Evolutionary conservation across 1,140 invertebrate genomes (phyloP), one percentile per base, ranked within the genome.

Genomic region (Cotesia chilonis): DNA sequence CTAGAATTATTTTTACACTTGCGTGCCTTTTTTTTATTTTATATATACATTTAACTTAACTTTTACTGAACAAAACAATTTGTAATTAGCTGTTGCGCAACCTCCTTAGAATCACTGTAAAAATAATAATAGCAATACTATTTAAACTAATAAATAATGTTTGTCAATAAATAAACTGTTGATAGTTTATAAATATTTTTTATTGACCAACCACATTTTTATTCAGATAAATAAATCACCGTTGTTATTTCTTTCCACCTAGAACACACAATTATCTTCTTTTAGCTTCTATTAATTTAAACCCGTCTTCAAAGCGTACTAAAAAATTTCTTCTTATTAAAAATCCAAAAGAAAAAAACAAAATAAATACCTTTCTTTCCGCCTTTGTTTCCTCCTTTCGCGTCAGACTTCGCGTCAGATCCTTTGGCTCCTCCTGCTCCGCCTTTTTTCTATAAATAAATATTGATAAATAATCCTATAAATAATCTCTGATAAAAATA

Each of bases 211-310:
- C 41, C 10, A 47, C 41, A 47, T 6, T 47, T 28, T 51, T 12
- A 59, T 67, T 55, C 14, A n/a, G 10, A 20, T 67, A 12, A 12
- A 41, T 55, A 57, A 64, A 57, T 63, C n/a, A 70, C 60, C 37
- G 54, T 14, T 12, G 68, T 77, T 71, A 77, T 72, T 79, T 77
- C 75, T 79, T 79, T 36, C 77, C 77, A 75, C 77, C 77, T 79
- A 68, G 4, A 74, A 76, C 69, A 70, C 59, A 60, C 64, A 59
- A 61, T 75, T 68, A 70, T 73, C 69, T 73, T 73, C 68, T 20
- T 17, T 68, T 70, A 17, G 63, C 57, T 9, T 55, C 64, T 68
- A 73, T 72, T 36, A 68, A 64, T 68, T 60, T 64, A 72, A 72
- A 76, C 37, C 67, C 65, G 41, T 77, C 73, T n/a, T 75, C 71